phyloP scores from a whole-genome alignment of 2,888 invertebrate species.

The Drosophila cracens region DNA sequence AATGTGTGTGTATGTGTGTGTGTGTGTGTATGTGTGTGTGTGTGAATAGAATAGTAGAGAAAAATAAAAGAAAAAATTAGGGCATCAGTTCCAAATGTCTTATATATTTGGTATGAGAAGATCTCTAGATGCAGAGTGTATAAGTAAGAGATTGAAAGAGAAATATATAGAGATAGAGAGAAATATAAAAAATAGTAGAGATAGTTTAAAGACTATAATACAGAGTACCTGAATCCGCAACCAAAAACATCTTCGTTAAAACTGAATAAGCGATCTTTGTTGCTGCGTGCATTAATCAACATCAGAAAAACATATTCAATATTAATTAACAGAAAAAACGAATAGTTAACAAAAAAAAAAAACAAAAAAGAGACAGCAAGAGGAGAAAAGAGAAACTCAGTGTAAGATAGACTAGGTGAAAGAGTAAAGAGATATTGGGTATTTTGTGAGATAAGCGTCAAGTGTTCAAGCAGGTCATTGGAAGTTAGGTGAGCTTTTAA shows the following conservation, averaged over 20 bases:
- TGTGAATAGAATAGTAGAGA: slow-evolving; percentile 46
- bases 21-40: slow-evolving; percentile 42
- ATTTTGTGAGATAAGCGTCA: slow-evolving; percentile 4
- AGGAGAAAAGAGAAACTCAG: slow-evolving; percentile 2
- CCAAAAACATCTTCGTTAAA: slow-evolving; percentile 91
- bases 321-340: slow-evolving; percentile 15
- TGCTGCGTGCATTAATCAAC: slow-evolving; percentile 89
- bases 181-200: slow-evolving; percentile 6
- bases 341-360: slow-evolving; percentile 6
- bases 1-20: slow-evolving; percentile 8
- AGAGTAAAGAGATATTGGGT: background rate
- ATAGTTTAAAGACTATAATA: slow-evolving; percentile 32
- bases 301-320: slow-evolving; percentile 8
- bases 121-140: slow-evolving; percentile 24
- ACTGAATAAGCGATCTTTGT: slow-evolving; percentile 92
- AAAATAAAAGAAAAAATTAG: slow-evolving; percentile 53
- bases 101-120: slow-evolving; percentile 21
- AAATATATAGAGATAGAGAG: slow-evolving; percentile 21
- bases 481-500: slow-evolving; percentile 3
- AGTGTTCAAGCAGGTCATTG: slow-evolving; percentile 21
- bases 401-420: slow-evolving; percentile 14
- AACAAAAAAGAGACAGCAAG: slow-evolving; percentile 8
- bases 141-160: slow-evolving; percentile 1
- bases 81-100: slow-evolving; percentile 51
- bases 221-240: slow-evolving; percentile 83